These are phyloP conservation scores for Thereva nobilitata DNA, from an alignment of 2,888 invertebrate genomes.

Conservation along the genomic window DNA sequence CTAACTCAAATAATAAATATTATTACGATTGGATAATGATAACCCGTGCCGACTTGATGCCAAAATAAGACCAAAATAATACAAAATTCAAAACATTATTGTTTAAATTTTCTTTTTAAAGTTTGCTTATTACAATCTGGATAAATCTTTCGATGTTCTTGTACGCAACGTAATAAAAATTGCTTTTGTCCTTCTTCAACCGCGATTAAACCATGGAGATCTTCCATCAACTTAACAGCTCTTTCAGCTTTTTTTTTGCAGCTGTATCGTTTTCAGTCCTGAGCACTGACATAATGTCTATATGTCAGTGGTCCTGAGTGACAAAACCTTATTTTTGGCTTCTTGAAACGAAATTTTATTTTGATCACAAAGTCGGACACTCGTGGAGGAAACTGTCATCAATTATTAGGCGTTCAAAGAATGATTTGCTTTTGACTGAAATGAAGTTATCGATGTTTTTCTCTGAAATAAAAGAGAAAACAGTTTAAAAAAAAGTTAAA, in stretches of 20 bases:
- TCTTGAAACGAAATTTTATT: too few species aligned
- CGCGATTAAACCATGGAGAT: slow-evolving; percentile 37
- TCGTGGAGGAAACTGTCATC: slow-evolving; percentile 17
- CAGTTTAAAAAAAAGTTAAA: not conserved
- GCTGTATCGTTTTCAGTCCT: slow-evolving; percentile 38
- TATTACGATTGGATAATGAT: too few species aligned
- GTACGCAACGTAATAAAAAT: slow-evolving; percentile 25
- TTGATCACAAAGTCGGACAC: too few species aligned
- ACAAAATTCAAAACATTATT: too few species aligned
- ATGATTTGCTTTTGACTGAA: slow-evolving; percentile 17
- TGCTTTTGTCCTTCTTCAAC: slow-evolving; percentile 23
- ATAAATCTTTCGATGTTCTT: slow-evolving; percentile 20
- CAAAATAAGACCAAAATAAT: too few species aligned
- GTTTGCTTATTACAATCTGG: slow-evolving; percentile 25
- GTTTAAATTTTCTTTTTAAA: too few species aligned
- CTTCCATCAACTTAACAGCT: slow-evolving; percentile 39
- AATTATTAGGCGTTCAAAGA: slow-evolving; percentile 18
- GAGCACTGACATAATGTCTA: slow-evolving; percentile 20
- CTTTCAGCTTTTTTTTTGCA: too few species aligned
- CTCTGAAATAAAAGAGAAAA: slow-evolving; percentile 9
- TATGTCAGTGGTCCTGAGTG: too few species aligned
- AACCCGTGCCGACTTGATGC: too few species aligned
- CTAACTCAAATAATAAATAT: too few species aligned
- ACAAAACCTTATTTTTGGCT: too few species aligned
- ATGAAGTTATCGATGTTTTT: slow-evolving; percentile 16